Percentiles rank a stretch among this genome's conserved stretches.
Conservation (phyloP, 1,140 invertebrate genomes). For the Bursaphelenchus mucronatus region DNA sequence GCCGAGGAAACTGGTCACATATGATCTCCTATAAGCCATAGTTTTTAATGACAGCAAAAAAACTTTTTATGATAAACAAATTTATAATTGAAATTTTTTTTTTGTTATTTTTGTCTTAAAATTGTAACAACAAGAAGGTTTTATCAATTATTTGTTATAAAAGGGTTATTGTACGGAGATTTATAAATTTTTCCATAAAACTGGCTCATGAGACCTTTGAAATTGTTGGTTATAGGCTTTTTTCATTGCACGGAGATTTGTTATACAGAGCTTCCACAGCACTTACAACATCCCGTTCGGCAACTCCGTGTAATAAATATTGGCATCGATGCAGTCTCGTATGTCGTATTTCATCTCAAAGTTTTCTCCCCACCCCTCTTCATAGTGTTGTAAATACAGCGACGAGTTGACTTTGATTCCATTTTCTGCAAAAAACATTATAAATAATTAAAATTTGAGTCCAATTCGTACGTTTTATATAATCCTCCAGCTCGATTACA, state of each 20-base stretch:
- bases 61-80: too few relatives aligned
- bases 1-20: background rate
- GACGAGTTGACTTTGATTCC: slow-evolving; percentile 69
- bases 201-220: too few relatives aligned
- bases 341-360: slow-evolving; percentile 78
- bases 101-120: too few relatives aligned
- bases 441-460: background rate
- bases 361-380: slow-evolving; percentile 75
- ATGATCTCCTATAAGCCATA: background rate
- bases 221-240: too few relatives aligned
- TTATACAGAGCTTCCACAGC: background rate
- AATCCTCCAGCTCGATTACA: slow-evolving; percentile 80
- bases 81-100: too few relatives aligned
- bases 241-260: too few relatives aligned
- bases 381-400: slow-evolving; percentile 78
- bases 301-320: slow-evolving; percentile 56
- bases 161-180: too few relatives aligned
- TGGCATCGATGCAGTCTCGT: slow-evolving; percentile 63
- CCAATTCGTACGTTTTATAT: slow-evolving; percentile 66
- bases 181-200: too few relatives aligned
- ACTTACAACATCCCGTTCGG: slow-evolving; percentile 49
- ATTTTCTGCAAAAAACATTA: slow-evolving; percentile 59
- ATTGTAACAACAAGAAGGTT: too few relatives aligned
- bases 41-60: too few relatives aligned
- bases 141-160: too few relatives aligned